Percentiles rank a stretch among this genome's conserved stretches.
phyloP scores from a whole-genome alignment of 2,113 vertebrate genomes.

The Tichodroma muraria region DNA sequence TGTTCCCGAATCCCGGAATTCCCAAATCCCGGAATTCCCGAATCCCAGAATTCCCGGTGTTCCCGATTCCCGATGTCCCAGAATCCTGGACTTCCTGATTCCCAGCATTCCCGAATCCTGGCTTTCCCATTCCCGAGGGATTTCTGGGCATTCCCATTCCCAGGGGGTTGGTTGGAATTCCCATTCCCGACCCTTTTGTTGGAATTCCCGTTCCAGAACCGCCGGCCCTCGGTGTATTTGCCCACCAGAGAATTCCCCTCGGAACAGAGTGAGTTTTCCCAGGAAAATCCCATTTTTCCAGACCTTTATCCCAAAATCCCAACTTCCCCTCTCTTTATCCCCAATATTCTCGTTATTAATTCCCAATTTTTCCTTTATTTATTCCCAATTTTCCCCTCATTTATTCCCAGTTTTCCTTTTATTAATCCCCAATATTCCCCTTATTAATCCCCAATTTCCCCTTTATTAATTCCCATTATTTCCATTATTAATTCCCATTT shows the following conservation, averaged over 20 bases:
- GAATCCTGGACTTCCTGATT: too few species aligned
- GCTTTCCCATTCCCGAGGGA: too few species aligned
- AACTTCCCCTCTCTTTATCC: neutral
- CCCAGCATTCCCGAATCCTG: too few species aligned
- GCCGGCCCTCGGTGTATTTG: neutral
- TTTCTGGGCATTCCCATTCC: too few species aligned
- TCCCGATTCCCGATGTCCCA: too few species aligned
- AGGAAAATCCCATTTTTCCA: neutral
- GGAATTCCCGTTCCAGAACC: neutral
- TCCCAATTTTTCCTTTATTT: neutral
- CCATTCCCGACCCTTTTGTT: neutral
- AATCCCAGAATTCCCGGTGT: too few species aligned
- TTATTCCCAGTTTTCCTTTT: neutral
- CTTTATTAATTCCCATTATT: too few species aligned
- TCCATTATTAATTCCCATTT: neutral
- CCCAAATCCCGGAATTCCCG: neutral
- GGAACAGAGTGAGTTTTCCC: neutral
- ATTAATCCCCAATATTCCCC: rapidly evolving
- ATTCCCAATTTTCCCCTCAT: neutral
- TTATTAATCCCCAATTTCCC: neutral
- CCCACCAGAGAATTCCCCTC: neutral
- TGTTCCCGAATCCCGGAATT: rapidly evolving
- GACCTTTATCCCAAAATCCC: rapidly evolving
- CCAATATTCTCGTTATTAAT: neutral
- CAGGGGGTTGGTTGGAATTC: too few species aligned